Evolutionary conservation across 2,888 invertebrate genomes (phyloP), one percentile per base, ranked within the genome.

Genomic region (Heliconius sara): DNA sequence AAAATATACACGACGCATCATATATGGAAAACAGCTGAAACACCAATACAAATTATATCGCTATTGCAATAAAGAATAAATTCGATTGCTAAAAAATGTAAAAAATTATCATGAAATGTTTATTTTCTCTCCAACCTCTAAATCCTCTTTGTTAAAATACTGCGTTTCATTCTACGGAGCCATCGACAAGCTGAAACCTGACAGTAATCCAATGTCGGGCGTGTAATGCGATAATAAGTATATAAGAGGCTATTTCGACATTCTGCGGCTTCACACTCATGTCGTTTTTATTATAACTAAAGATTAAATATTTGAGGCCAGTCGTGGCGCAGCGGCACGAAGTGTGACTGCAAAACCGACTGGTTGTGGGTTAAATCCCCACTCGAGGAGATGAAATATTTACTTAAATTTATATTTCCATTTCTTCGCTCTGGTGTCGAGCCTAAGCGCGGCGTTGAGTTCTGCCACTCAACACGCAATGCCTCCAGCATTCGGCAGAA

Each of bases 101-200:
- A 85, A 85, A 86, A 85, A 84, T 83, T 83, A 83, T 85, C 85
- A 84, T 83, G 83, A 79, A 78, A 79, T 78, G 83, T 84, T 43
- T 70, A 70, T 70, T 43, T 70, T 43, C 68, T 70, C 83, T 83
- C 81, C 83, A 68, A 79, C 73, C 72, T 25, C 77, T 79, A 84
- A 85, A 86, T 85, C 85, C 85, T 83, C 84, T 85, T 85, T 84
- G 80, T 78, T 79, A 75, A 73, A 78, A 83, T 82, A 83, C 79
- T 81, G 82, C 68, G 75, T 81, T 72, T 79, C 78, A 83, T 81
- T 81, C 80, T 65, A 65, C 66, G 70, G 76, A 82, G 81, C 81
- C 81, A 83, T 82, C 83, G 84, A 84, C 84, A 83, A 79, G 80
- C 71, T 71, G 77, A 83, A 82, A 77, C 78, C 78, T 81, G 79